These are phyloP conservation scores for Lordiphosa clarofinis DNA, from an alignment of 1,140 invertebrate species.

Conservation along the genomic window DNA sequence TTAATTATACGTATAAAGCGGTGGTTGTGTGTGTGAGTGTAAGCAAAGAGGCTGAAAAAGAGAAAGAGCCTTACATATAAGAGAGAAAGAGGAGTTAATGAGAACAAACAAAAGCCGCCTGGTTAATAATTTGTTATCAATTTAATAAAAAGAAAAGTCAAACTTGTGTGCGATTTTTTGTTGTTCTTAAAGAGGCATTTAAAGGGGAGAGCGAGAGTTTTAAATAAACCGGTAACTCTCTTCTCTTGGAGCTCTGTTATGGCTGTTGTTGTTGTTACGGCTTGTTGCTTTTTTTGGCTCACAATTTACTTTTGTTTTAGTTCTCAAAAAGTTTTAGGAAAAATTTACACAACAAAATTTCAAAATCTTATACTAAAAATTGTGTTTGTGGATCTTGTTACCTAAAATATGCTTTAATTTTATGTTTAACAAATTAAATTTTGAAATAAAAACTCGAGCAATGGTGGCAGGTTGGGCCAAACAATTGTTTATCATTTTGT, in stretches of 20 bases:
- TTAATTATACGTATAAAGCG: too few species aligned
- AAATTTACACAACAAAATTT: conserved; percentile 3
- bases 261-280: conserved; percentile 28
- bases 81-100: conserved; percentile 7
- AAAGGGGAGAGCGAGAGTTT: conserved; percentile 20
- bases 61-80: too few species aligned
- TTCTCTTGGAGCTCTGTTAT: too few species aligned
- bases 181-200: too few species aligned
- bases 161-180: neutral
- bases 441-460: conserved; percentile 3
- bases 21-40: too few species aligned
- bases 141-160: neutral
- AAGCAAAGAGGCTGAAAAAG: conserved; percentile 11
- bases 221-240: conserved; percentile 58
- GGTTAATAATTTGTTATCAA: conserved; percentile 19
- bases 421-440: too few species aligned
- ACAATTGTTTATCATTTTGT: too few species aligned
- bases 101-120: conserved; percentile 21
- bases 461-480: conserved; percentile 12
- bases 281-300: conserved; percentile 50
- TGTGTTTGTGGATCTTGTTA: too few species aligned
- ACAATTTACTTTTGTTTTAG: conserved; percentile 21
- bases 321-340: conserved; percentile 20
- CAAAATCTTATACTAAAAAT: too few species aligned
- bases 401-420: too few species aligned